Evolutionary conservation across 1,140 invertebrate species (phyloP).

Genomic region (Thaumatotibia leucotreta): DNA sequence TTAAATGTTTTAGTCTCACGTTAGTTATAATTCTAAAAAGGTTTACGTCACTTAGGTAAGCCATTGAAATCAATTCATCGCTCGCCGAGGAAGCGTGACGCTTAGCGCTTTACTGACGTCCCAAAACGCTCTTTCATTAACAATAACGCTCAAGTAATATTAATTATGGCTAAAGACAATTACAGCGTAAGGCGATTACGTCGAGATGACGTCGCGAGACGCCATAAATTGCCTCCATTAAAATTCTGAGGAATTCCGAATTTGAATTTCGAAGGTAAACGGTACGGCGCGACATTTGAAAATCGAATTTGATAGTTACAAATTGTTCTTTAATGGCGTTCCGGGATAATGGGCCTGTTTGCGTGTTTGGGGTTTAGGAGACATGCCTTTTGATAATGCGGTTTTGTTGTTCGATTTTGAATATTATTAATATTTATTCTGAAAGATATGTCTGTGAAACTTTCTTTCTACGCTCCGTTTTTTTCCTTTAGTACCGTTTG

Average conservation of each 20-base stretch:
- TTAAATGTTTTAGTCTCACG: too few species aligned
- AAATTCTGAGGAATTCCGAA: constrained; percentile 38
- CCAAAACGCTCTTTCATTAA: constrained; percentile 17
- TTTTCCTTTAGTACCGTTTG: too few species aligned
- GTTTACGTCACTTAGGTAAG: background rate
- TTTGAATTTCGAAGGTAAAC: constrained; percentile 36
- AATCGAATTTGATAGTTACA: constrained; percentile 29
- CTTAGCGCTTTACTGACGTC: constrained; percentile 7
- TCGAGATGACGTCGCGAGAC: constrained; percentile 30
- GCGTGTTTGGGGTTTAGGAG: background rate
- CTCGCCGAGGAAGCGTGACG: background rate
- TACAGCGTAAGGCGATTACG: constrained; percentile 25
- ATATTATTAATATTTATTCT: background rate
- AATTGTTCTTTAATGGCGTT: constrained; percentile 5
- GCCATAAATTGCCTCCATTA: constrained; percentile 44
- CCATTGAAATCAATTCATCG: background rate
- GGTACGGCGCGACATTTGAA: constrained; percentile 24
- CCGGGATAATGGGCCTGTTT: background rate
- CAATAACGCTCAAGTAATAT: constrained; percentile 23
- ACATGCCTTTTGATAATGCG: background rate
- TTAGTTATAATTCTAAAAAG: background rate
- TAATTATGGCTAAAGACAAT: constrained; percentile 32
- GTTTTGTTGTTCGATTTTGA: background rate
- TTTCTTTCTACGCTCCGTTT: too few species aligned
- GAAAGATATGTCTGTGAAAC: too few species aligned